Evolutionary conservation across 2,113 vertebrate genomes (phyloP).

Genomic region (Cyanistes caeruleus): DNA sequence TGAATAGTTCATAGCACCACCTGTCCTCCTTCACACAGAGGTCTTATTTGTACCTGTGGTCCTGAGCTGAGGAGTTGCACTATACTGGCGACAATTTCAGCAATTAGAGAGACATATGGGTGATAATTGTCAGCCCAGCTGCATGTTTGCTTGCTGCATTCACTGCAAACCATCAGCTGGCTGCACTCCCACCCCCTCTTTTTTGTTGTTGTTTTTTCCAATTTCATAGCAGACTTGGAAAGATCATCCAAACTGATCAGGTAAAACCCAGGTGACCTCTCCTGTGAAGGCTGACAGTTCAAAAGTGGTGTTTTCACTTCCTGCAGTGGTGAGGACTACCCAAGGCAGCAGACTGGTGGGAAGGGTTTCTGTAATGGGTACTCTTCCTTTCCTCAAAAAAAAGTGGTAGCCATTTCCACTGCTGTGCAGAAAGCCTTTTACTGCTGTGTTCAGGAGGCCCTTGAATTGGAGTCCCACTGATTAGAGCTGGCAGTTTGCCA

Average conservation of each 20-base stretch:
- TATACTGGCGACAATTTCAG: not conserved
- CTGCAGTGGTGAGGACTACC: not conserved
- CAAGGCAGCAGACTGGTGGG: not conserved
- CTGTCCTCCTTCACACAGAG: not conserved
- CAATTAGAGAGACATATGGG: not conserved
- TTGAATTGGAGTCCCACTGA: not conserved
- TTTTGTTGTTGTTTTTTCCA: not conserved
- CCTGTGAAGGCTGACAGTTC: not conserved
- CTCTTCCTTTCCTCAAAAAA: not conserved
- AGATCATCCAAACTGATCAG: not conserved
- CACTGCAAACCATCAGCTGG: not conserved
- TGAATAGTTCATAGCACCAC: not conserved
- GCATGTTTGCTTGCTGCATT: not conserved
- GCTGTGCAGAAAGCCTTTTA: not conserved
- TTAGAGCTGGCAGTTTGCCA: not conserved
- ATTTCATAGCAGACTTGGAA: not conserved
- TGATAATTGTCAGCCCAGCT: not conserved
- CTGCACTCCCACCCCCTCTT: not conserved
- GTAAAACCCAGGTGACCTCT: not conserved
- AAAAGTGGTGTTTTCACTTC: not conserved
- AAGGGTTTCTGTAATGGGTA: not conserved
- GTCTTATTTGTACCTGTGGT: not conserved
- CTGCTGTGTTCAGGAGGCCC: not conserved
- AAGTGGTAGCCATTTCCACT: not conserved
- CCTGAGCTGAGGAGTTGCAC: not conserved